Conservation (phyloP, 2,888 invertebrate genomes). For the Drosophila niveifrons region DNA sequence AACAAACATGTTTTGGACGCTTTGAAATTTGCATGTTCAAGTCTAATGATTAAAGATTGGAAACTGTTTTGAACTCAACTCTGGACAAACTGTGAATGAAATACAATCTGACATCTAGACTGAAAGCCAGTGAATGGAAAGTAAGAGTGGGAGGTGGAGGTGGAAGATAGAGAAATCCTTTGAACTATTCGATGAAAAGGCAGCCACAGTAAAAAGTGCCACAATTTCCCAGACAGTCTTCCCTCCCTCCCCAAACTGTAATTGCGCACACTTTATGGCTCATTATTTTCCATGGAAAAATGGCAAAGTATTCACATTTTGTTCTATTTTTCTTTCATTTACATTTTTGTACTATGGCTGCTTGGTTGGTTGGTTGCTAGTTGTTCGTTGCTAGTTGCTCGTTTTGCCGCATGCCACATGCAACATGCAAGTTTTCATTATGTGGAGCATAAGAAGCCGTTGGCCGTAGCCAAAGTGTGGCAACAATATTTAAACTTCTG, state of each 20-base stretch:
- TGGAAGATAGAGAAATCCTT: constrained; percentile 38
- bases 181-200: constrained; percentile 55
- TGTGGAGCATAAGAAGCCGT: constrained; percentile 38
- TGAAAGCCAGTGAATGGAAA: constrained; percentile 15
- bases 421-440: constrained; percentile 73
- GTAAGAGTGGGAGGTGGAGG: background rate
- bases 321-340: constrained; percentile 29
- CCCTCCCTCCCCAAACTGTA: constrained; percentile 32
- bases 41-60: constrained; percentile 17
- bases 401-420: constrained; percentile 32
- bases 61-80: constrained; percentile 18
- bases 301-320: constrained; percentile 55
- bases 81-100: constrained; percentile 22
- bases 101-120: constrained; percentile 29
- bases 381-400: constrained; percentile 31
- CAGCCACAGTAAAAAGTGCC: constrained; percentile 31
- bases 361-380: constrained; percentile 38
- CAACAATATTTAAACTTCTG: constrained; percentile 70
- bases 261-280: constrained; percentile 73
- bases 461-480: constrained; percentile 47
- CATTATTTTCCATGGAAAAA: constrained; percentile 68
- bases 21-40: constrained; percentile 13
- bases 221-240: constrained; percentile 31
- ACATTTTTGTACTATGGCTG: constrained; percentile 6
- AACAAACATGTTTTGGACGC: background rate